Evolutionary conservation across 2,888 invertebrate genomes (phyloP), one percentile per base, ranked within the genome.

Genomic region (Drymonia ruficornis): DNA sequence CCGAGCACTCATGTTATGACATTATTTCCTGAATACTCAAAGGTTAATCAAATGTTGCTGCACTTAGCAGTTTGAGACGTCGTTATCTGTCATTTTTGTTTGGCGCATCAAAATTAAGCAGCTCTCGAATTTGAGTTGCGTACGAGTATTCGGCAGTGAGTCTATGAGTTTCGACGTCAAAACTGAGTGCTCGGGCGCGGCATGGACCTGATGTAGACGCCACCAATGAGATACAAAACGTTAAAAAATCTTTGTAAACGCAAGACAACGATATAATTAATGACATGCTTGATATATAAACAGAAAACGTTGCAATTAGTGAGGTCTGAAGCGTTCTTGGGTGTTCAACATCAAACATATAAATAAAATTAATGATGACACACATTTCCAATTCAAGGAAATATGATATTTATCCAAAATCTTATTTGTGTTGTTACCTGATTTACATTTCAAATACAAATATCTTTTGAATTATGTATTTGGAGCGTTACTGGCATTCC

Each of bases 281-380:
- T 52, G 66, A 55, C 83, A 82, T 82, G 82, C 81, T 72, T 54
- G 56, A 62, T 74, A 66, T 69, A 63, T 61, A 59, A 77, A 76
- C 62, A 74, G 56, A 72, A 74, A 74, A 64, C 44, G 48, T 59
- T 66, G 54, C 63, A 59, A 62, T 76, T 72, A 71, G 62, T 72
- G 50, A 47, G 55, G 59, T 59, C 55, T 55, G 51, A 70, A 74
- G 73, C 73, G 67, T 70, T 69, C 61, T 53, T 52, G 59, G 58
- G 53, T 59, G 64, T 47, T 59, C 36, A 49, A 70, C 60, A 73
- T 65, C 44, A 55, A 72, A 66, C 61, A 68, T 45, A 61, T 45
- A 61, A 50, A 53, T 11, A 56, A 55, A 67, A 43, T 50, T 19
- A 18, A 23, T 19, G 44, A 19, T 44, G 23, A 23, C 23, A 23